Evolutionary conservation across 1,140 invertebrate genomes (phyloP).

Genomic region (Brachionus paranguensis): DNA sequence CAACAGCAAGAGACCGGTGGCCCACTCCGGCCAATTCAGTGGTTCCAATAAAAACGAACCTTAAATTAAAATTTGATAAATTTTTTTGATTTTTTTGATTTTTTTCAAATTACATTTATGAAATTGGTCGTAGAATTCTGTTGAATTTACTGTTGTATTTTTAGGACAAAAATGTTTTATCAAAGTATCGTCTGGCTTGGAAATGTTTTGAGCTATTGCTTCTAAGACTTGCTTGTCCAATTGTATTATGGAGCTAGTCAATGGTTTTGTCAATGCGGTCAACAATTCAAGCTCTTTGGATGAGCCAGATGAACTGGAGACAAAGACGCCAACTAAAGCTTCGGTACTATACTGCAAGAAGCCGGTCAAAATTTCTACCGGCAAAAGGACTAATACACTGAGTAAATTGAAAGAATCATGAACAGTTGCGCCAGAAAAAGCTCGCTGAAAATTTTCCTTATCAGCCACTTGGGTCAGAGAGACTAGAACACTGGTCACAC

Average conservation of each 20-base stretch:
- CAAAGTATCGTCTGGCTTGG: conserved; percentile 42
- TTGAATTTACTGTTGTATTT: conserved; percentile 42
- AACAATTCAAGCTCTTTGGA: conserved; percentile 50
- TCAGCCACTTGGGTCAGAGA: conserved; percentile 48
- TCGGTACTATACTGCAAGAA: not conserved
- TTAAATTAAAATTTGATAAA: not conserved
- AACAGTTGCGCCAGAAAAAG: conserved; percentile 61
- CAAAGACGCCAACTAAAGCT: not conserved
- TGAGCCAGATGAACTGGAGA: not conserved
- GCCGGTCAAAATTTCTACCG: conserved; percentile 55
- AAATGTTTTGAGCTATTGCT: conserved; percentile 46
- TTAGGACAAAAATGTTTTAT: conserved; percentile 43
- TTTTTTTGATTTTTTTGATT: not conserved
- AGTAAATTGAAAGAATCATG: conserved; percentile 62
- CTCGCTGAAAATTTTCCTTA: conserved; percentile 57
- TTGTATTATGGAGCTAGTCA: conserved; percentile 44
- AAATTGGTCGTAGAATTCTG: not conserved
- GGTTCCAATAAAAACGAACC: conserved; percentile 5
- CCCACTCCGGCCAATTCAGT: conserved; percentile 51
- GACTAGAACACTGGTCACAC: conserved; percentile 62
- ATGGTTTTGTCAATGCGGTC: conserved; percentile 52
- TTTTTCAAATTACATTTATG: not conserved
- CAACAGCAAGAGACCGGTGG: conserved; percentile 57
- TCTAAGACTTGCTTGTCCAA: conserved; percentile 56
- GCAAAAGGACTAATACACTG: conserved; percentile 57